Percentiles rank a stretch among this genome's conserved stretches.
These are phyloP conservation scores for Sialis fuliginosa DNA, from an alignment of 2,888 invertebrate species.

Conservation along the genomic window DNA sequence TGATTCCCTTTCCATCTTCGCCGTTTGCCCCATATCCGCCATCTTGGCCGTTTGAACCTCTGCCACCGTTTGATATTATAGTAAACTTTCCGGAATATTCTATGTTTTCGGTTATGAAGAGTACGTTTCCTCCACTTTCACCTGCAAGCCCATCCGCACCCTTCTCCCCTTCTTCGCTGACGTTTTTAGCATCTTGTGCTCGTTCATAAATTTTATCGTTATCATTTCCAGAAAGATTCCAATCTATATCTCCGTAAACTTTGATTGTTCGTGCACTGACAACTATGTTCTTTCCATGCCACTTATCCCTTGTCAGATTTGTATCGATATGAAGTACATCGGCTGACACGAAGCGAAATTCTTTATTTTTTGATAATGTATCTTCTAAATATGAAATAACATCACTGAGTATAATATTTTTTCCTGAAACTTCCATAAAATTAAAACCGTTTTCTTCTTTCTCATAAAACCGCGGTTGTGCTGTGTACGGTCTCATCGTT, in stretches of 20 bases:
- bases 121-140: constrained; percentile 16
- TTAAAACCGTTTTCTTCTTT: constrained; percentile 7
- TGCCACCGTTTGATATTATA: constrained; percentile 14
- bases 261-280: constrained; percentile 10
- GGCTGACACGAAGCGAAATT: constrained; percentile 12
- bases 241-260: constrained; percentile 9
- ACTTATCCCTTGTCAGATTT: constrained; percentile 8
- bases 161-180: constrained; percentile 6
- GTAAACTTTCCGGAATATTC: constrained; percentile 11
- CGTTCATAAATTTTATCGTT: constrained; percentile 3
- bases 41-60: constrained; percentile 15
- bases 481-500: too few relatives aligned
- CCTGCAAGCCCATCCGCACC: constrained; percentile 14
- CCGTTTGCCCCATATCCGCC: constrained; percentile 15
- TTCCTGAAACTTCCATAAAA: constrained; percentile 10
- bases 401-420: constrained; percentile 11
- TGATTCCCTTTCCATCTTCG: constrained; percentile 8
- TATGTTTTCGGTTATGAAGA: constrained; percentile 10
- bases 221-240: constrained; percentile 13
- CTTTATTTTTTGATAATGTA: constrained; percentile 5
- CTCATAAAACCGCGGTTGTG: neutral
- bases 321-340: constrained; percentile 11
- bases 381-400: constrained; percentile 6
- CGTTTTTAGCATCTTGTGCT: constrained; percentile 8
- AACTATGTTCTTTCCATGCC: constrained; percentile 13